Evolutionary conservation across 1,140 invertebrate genomes (phyloP), one percentile per base, ranked within the genome.

Genomic region (Ooceraea biroi): DNA sequence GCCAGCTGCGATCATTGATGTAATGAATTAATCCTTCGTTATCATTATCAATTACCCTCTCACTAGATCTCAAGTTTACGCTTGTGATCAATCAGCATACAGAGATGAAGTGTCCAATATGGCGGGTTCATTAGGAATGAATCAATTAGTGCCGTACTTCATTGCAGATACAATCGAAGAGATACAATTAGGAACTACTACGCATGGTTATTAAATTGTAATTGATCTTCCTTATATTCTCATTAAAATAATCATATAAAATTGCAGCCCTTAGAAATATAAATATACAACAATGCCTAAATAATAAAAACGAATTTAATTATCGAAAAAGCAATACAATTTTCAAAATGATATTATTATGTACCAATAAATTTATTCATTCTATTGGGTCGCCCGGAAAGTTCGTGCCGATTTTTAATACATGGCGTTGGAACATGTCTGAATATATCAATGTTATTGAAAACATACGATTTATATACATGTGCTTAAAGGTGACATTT

Each of bases 71-170:
- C 50, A 66, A 85, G 80, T 85, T 83, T 57, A 68, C 55, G 30
- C 36, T 50, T 22, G 30, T 46, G 52, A 61, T 8, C 44, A 3
- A 36, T 25, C 41, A 25, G 50, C 68, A 48, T 85, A 85, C 73
- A 68, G 76, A 68, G 63, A 68, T 66, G 60, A 83, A 82, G 76
- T 78, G 80, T 19, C 52, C 57, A 52, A 58, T 61, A 57, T 65
- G 41, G 55, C 71, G 41, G 82, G 41, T 85, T 88, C 80, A 86
- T 88, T 88, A 88, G 87, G 76, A 86, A 86, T 84, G 83, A 88
- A 86, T 89, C 88, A 89, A 89, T 89, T 89, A 88, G 63, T 44
- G 69, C 74, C 44, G 63, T n/a, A 36, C n/a, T 27, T 88, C 80
- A 88, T 88, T 88, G 80, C 55, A 80, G 84, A 58, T 71, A 41